A percentile compares a stretch with the other conserved stretches of the same genome.
Conservation (phyloP, 2,113 vertebrate species). For the Psettodes erumei region DNA sequence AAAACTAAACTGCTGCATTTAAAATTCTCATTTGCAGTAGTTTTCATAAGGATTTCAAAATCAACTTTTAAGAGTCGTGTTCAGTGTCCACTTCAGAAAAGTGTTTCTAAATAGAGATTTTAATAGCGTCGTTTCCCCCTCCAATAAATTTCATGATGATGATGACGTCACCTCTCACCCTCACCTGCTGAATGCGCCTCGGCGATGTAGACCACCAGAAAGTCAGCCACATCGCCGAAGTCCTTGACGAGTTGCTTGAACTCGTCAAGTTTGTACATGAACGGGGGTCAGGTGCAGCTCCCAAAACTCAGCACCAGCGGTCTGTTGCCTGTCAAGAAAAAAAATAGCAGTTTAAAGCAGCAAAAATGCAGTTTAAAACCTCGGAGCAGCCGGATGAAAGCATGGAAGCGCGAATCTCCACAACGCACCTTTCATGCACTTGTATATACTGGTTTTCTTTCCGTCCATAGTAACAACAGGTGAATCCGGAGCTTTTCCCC, state of each 20-base stretch:
- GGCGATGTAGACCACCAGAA: slow-evolving; percentile 91
- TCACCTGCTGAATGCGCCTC: slow-evolving; percentile 93
- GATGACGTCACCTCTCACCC: not conserved
- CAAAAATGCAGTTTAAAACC: not conserved
- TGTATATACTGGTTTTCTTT: slow-evolving; percentile 74
- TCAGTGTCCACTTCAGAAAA: not conserved
- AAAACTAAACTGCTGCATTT: not conserved
- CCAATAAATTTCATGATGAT: not conserved
- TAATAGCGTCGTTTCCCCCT: not conserved
- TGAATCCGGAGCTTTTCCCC: slow-evolving; percentile 85
- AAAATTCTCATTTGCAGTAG: too few species aligned
- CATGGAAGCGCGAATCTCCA: not conserved
- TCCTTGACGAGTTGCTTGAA: slow-evolving; percentile 91
- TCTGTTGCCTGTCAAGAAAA: slow-evolving; percentile 78
- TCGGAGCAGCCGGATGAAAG: too few species aligned
- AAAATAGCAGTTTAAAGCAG: not conserved
- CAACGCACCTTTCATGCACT: slow-evolving; percentile 85
- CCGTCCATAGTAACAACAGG: slow-evolving; percentile 78
- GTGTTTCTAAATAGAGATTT: not conserved
- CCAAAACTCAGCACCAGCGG: slow-evolving; percentile 93
- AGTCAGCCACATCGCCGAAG: slow-evolving; percentile 88
- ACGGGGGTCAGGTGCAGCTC: slow-evolving; percentile 96
- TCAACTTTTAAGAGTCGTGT: not conserved
- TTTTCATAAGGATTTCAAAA: too few species aligned
- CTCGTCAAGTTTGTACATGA: slow-evolving; percentile 90